Percentiles rank a stretch among this genome's conserved stretches.
phyloP scores from a whole-genome alignment of 1,140 invertebrate species.

The Lerema accius region DNA sequence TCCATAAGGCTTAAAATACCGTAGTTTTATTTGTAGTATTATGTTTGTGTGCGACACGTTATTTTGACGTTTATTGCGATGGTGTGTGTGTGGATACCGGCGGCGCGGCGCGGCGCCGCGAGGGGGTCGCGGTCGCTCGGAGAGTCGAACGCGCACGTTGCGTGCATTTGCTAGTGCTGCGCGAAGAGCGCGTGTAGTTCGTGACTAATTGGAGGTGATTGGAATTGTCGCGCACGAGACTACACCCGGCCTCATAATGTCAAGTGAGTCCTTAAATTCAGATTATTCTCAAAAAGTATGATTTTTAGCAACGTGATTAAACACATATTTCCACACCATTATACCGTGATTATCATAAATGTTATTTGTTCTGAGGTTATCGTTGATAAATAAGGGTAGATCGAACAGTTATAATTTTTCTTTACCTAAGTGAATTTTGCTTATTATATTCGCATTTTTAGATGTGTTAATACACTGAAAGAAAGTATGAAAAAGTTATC shows the following conservation, averaged over 20 bases:
- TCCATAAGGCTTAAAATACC: slow-evolving; percentile 8
- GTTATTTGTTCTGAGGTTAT: slow-evolving; percentile 13
- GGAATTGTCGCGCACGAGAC: slow-evolving; percentile 69
- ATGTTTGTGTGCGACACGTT: slow-evolving; percentile 38
- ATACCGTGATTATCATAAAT: slow-evolving; percentile 12
- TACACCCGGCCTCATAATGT: slow-evolving; percentile 76
- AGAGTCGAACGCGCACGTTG: slow-evolving; percentile 54
- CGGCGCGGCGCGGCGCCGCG: too few species aligned
- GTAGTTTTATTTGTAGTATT: not conserved
- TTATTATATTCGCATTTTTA: too few species aligned
- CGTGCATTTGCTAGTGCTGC: slow-evolving; percentile 66
- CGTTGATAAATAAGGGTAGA: slow-evolving; percentile 19
- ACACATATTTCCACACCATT: not conserved
- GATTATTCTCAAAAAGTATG: too few species aligned
- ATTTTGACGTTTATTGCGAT: slow-evolving; percentile 30
- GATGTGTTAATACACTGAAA: too few species aligned
- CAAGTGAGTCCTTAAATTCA: slow-evolving; percentile 59
- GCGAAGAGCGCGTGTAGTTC: slow-evolving; percentile 69
- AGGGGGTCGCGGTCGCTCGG: slow-evolving; percentile 51
- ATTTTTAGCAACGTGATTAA: too few species aligned
- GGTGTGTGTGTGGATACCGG: slow-evolving; percentile 43
- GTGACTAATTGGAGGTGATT: slow-evolving; percentile 68
- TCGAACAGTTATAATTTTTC: not conserved
- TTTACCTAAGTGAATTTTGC: too few species aligned
- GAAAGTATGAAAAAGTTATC: too few species aligned